These are phyloP conservation scores for Leucania comma DNA, from an alignment of 2,888 invertebrate species.

Conservation along the genomic window DNA sequence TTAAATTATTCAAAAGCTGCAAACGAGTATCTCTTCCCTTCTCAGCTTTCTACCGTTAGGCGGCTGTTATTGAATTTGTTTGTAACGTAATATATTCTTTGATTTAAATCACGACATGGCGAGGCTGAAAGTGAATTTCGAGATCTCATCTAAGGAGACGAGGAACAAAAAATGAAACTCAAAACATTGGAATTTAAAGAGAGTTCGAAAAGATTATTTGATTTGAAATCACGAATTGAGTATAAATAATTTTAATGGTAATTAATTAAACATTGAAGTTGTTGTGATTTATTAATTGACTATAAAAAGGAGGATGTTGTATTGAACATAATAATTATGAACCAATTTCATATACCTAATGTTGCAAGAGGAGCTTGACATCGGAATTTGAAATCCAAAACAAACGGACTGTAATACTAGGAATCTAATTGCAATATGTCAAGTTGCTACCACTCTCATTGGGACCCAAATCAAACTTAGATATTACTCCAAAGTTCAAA, in stretches of 20 bases:
- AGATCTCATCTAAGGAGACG: neutral
- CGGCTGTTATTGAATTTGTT: conserved; percentile 42
- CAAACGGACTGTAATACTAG: conserved; percentile 1
- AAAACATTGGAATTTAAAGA: neutral
- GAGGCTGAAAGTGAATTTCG: conserved; percentile 1
- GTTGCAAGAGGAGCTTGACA: neutral
- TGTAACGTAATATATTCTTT: conserved; percentile 7
- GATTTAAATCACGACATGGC: conserved; percentile 3
- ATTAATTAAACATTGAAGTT: neutral
- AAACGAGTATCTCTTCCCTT: conserved; percentile 64
- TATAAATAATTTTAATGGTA: neutral
- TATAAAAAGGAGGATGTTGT: neutral
- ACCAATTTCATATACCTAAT: neutral
- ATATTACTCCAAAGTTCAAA: conserved; percentile 5
- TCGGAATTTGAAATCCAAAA: conserved; percentile 21
- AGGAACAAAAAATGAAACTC: neutral
- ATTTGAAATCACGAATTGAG: neutral
- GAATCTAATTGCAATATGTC: conserved; percentile 1
- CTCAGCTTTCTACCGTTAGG: conserved; percentile 65
- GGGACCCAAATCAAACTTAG: neutral
- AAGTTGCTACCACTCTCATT: conserved; percentile 10
- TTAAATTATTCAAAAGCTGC: conserved; percentile 65
- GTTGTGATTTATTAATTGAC: neutral
- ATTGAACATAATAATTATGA: too few relatives aligned
- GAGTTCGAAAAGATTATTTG: neutral